Evolutionary conservation across 2,888 invertebrate species (phyloP).

Genomic region (Lepidochrysops patricia): DNA sequence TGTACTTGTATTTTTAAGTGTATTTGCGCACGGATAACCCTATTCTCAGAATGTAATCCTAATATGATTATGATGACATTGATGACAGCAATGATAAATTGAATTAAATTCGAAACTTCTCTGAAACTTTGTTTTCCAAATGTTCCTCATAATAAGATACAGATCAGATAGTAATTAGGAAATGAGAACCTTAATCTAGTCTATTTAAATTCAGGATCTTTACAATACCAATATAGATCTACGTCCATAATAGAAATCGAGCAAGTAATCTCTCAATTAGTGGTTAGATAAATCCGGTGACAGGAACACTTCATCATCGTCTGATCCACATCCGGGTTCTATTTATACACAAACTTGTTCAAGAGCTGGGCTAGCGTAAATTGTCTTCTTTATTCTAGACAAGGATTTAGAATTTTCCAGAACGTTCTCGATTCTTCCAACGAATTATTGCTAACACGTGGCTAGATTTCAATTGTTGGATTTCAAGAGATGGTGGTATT

Average conservation of each 20-base stretch:
- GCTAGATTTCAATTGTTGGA: not conserved
- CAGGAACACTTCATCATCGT: conserved; percentile 18
- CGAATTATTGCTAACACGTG: not conserved
- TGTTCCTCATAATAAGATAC: too few relatives aligned
- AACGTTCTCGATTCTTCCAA: not conserved
- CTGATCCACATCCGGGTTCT: conserved; percentile 14
- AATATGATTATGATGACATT: too few relatives aligned
- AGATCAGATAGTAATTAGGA: too few relatives aligned
- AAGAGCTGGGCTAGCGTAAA: not conserved
- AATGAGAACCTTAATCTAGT: too few relatives aligned
- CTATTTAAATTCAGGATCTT: too few relatives aligned
- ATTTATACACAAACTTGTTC: conserved; percentile 19
- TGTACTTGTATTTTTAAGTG: not conserved
- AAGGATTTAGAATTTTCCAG: too few relatives aligned
- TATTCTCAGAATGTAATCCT: too few relatives aligned
- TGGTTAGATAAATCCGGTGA: conserved; percentile 14
- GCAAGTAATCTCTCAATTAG: not conserved
- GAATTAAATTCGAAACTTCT: too few relatives aligned
- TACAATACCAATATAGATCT: not conserved
- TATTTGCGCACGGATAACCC: not conserved
- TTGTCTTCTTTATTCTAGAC: conserved; percentile 4
- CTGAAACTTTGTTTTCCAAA: too few relatives aligned
- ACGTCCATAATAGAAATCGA: not conserved
- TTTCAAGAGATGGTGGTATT: too few relatives aligned
- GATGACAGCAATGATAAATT: too few relatives aligned